Base-by-base conservation (phyloP, 2,113 vertebrate genomes). In the Phaethornis superciliosus region DNA sequence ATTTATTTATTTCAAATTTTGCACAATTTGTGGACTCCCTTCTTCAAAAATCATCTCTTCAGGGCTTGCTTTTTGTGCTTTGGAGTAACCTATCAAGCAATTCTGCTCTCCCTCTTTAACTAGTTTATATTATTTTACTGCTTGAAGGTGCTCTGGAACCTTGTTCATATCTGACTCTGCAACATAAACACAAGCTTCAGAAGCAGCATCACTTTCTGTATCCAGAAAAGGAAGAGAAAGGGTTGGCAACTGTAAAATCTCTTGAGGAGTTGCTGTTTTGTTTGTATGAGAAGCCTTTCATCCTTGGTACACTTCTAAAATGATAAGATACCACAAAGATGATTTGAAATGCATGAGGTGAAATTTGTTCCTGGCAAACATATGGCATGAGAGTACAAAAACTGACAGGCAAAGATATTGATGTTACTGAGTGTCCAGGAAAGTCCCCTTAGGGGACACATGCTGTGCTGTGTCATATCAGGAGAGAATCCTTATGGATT, bases 291-390 rank as follows among this genome's bases (percentile, higher is more conserved):
- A 78, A 76, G 30, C 18, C 15, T 59, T 60, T 55, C 44, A 10
- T 69, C 18, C 32, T n/a, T 82, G 33, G 69, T 49, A 40, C 3
- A 4, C 46, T 69, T 80, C 46, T 77, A 26, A 88, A 92, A 64
- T 56, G 2, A 26, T 51, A 85, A 56, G 24, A 27, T 19, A 15
- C 35, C 0, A 0, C 5, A 27, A 88, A 83, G n/a, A 35, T 15
- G 88, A 92, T 81, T 74, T 63, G 92, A 90, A 92, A 81, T 74
- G 30, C 5, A 65, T 74, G 63, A 92, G 32, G 30, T 35, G 46
- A 46, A 44, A 52, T 60, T 80, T 90, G 32, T 74, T 88, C 83
- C 83, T 92, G 77, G 60, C 20, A 55, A 51, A 46, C 47, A 71
- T 63, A 59, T 16, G 60, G 64, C 5, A 22, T 23, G 47, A 28